phyloP scores from a whole-genome alignment of 2,113 vertebrate genomes.

The Cyprinodon brontotheroides region DNA sequence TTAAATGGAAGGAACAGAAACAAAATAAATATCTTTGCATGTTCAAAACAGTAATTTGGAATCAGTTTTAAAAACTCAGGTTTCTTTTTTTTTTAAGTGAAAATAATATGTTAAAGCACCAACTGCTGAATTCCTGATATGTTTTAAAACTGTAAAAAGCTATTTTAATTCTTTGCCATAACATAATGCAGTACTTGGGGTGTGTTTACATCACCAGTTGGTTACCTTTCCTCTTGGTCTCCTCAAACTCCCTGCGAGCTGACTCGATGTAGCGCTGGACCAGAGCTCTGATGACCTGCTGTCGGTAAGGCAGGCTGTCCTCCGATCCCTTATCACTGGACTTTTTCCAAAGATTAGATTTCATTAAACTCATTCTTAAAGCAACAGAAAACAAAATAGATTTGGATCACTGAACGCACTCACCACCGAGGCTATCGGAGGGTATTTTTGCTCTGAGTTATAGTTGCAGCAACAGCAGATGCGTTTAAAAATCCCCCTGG shows the following conservation, averaged over 20 bases:
- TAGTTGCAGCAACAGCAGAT: conserved; percentile 83
- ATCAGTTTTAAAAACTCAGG: no score
- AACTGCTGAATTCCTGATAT: background rate
- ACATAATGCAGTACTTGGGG: background rate
- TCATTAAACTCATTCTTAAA: conserved; percentile 5
- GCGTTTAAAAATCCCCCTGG: conserved; percentile 75
- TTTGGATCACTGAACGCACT: conserved; percentile 42
- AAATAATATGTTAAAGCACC: no score
- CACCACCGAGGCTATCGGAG: conserved; percentile 80
- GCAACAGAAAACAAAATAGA: background rate
- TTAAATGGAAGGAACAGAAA: no score
- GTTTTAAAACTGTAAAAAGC: background rate
- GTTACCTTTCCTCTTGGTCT: conserved; percentile 86
- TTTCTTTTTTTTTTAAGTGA: no score
- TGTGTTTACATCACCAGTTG: background rate
- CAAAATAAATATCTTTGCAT: no score
- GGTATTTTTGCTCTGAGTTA: conserved; percentile 77
- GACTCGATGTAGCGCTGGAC: conserved; percentile 90
- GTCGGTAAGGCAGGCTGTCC: conserved; percentile 79
- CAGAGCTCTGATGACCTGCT: conserved; percentile 85
- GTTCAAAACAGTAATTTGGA: no score
- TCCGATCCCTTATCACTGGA: conserved; percentile 41
- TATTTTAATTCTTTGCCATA: background rate
- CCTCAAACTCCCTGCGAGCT: conserved; percentile 86
- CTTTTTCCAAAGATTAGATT: conserved; percentile 36